Conservation (phyloP, 2,888 invertebrate genomes). For the Norana najaformis region DNA sequence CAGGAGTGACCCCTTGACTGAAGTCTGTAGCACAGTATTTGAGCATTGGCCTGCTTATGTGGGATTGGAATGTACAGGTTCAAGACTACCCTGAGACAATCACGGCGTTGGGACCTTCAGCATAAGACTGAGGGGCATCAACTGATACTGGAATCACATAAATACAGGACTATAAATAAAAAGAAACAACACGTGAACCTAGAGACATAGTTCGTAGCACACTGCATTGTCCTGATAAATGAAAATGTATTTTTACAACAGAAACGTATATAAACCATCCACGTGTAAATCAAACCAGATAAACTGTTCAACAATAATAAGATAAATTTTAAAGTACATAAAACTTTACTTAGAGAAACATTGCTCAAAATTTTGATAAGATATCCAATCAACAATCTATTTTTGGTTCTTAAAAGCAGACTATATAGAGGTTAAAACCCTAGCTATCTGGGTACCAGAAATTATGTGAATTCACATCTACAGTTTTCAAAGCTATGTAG, state of each 20-base stretch:
- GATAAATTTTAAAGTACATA: not conserved
- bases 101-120: no score
- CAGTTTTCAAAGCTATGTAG: not conserved
- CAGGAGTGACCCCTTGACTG: no score
- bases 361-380: not conserved
- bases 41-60: no score
- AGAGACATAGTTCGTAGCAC: not conserved
- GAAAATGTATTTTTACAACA: not conserved
- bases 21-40: no score
- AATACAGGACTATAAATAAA: not conserved
- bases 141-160: not conserved
- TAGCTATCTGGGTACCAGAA: not conserved
- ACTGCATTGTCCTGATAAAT: not conserved
- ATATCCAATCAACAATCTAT: not conserved
- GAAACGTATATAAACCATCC: not conserved
- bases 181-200: not conserved
- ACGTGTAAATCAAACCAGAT: not conserved
- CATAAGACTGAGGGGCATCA: no score
- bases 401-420: not conserved
- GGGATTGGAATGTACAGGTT: no score
- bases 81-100: no score
- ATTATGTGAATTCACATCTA: not conserved
- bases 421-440: not conserved
- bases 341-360: constrained; percentile 3
- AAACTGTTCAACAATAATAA: not conserved